Conservation (phyloP, 2,888 invertebrate genomes). For the Pheosia tremula region DNA sequence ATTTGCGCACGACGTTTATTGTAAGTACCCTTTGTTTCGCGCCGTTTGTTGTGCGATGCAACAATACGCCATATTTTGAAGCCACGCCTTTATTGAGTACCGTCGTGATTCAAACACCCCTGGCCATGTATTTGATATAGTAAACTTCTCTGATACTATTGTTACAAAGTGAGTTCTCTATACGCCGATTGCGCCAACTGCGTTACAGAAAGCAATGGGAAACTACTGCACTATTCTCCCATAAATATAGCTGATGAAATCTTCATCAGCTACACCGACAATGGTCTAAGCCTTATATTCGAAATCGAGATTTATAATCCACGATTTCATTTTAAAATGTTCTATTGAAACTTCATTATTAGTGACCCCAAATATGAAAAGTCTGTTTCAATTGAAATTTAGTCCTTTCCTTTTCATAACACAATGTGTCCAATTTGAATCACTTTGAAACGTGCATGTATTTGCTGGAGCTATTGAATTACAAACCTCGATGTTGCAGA, state of each 20-base stretch:
- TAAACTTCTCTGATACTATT: neutral
- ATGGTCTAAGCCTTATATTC: no score
- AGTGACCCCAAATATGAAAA: no score
- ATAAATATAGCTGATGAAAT: no score
- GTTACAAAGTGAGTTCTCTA: neutral
- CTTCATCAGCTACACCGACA: no score
- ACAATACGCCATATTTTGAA: neutral
- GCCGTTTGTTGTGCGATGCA: neutral
- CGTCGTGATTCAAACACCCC: neutral
- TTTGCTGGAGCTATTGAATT: slow-evolving; percentile 23
- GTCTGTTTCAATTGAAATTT: no score
- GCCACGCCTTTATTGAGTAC: neutral
- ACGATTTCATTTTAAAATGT: no score
- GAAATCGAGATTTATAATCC: no score
- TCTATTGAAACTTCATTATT: no score
- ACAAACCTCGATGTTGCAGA: slow-evolving; percentile 15
- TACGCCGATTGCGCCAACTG: no score
- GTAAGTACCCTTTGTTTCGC: slow-evolving; percentile 20
- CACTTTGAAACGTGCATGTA: slow-evolving; percentile 8
- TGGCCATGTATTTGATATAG: neutral
- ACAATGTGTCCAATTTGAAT: neutral
- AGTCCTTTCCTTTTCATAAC: no score
- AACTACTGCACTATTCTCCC: no score
- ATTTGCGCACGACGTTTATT: slow-evolving; percentile 21
- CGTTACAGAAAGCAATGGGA: no score